These are phyloP conservation scores for Monodelphis domestica DNA, from an alignment of 2,797 vertebrate genomes.

Conservation along the genomic window DNA sequence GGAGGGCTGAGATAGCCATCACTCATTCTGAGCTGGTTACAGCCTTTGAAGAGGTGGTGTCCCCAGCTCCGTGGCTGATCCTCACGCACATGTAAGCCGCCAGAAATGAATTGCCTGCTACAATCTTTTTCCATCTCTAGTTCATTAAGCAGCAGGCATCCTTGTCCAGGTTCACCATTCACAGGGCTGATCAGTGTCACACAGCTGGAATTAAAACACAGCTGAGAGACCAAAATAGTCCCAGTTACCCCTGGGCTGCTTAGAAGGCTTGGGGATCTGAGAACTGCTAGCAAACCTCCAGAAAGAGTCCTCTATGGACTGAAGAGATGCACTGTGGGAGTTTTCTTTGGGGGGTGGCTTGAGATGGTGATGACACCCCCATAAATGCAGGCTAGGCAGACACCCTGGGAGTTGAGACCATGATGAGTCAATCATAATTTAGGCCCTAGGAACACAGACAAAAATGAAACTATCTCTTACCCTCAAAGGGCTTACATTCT, in stretches of 20 bases:
- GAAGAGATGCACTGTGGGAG: not conserved
- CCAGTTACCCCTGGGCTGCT: not conserved
- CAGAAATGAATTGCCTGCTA: not conserved
- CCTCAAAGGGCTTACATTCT: not conserved
- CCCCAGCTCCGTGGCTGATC: slow-evolving; percentile 11
- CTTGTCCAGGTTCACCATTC: slow-evolving; percentile 29
- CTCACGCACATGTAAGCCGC: not conserved
- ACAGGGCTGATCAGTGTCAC: slow-evolving; percentile 7
- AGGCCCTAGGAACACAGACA: not conserved
- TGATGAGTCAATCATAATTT: not conserved
- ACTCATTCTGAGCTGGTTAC: not conserved
- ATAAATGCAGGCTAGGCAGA: not conserved
- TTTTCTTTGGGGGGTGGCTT: not conserved
- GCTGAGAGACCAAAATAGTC: not conserved
- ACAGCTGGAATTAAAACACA: slow-evolving; percentile 44
- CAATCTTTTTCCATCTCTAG: slow-evolving; percentile 2
- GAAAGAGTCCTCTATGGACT: not conserved
- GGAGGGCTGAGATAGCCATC: not conserved
- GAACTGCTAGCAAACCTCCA: not conserved
- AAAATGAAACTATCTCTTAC: not conserved
- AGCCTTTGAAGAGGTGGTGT: not conserved
- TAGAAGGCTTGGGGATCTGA: not conserved
- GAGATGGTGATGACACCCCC: not conserved
- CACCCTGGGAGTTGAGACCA: not conserved
- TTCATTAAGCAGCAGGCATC: slow-evolving; percentile 25